A percentile compares a stretch with the other conserved stretches of the same genome.
Conservation (phyloP, 2,113 vertebrate species). For the Cygnus buccinator region DNA sequence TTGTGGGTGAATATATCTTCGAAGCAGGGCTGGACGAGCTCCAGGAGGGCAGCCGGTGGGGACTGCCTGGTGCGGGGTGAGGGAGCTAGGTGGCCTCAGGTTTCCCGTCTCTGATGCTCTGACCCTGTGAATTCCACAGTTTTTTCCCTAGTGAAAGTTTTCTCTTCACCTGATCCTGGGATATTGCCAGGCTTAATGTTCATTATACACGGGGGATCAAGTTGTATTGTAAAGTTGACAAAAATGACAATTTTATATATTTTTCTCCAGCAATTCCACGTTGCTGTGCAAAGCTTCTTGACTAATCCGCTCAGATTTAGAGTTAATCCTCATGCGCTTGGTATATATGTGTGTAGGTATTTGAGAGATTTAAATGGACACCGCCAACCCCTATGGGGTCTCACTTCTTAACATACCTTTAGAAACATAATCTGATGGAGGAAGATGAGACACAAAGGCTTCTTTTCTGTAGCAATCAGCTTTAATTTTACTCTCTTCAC, state of each 20-base stretch:
- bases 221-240: constrained; percentile 16
- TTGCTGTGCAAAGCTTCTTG: background rate
- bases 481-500: background rate
- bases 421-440: background rate
- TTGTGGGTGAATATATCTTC: background rate
- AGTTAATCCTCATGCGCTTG: constrained; percentile 41
- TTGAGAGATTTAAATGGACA: constrained; percentile 59
- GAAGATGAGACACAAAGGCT: constrained; percentile 56
- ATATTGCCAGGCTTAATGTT: constrained; percentile 11
- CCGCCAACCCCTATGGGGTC: constrained; percentile 13
- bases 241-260: constrained; percentile 5
- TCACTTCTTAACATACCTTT: background rate
- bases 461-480: background rate
- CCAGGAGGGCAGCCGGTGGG: background rate
- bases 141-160: constrained; percentile 48
- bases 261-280: background rate
- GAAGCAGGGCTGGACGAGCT: background rate
- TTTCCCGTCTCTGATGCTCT: background rate
- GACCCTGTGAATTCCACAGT: background rate
- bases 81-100: background rate
- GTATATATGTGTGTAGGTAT: background rate
- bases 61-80: background rate
- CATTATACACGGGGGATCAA: constrained; percentile 23
- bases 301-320: constrained; percentile 27
- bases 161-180: constrained; percentile 32